Percentiles rank a stretch among this genome's conserved stretches.
phyloP scores from a whole-genome alignment of 2,797 vertebrate species.

The Syngnathus acus region DNA sequence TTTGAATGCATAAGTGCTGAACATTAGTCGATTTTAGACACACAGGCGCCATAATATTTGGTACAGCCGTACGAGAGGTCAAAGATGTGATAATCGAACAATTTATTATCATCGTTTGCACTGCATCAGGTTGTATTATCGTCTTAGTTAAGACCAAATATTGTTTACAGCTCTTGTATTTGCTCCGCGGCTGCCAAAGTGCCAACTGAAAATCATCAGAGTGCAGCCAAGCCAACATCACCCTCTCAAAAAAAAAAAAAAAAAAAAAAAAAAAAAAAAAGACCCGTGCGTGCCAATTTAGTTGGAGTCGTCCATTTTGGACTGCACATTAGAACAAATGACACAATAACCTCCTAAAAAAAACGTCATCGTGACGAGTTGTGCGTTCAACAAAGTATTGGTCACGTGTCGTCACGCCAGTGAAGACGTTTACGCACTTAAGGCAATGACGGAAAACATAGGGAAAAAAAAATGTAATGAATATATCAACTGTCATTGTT shows the following conservation, averaged over 20 bases:
- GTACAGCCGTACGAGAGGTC: background rate
- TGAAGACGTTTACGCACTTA: conserved; percentile 16
- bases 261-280: background rate
- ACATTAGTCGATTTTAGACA: background rate
- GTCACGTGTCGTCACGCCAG: conserved; percentile 9
- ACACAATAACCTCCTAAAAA: conserved; percentile 8
- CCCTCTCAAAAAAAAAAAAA: background rate
- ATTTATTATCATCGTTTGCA: background rate
- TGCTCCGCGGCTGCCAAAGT: conserved; percentile 32
- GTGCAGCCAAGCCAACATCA: background rate
- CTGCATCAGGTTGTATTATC: background rate
- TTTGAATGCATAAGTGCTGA: background rate
- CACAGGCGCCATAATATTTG: background rate
- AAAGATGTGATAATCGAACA: background rate
- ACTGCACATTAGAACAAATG: conserved; percentile 42
- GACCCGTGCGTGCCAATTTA: conserved; percentile 57
- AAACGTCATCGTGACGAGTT: conserved; percentile 29
- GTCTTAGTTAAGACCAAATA: background rate
- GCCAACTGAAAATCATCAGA: conserved; percentile 45
- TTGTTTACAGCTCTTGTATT: background rate
- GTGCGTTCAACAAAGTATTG: conserved; percentile 44
- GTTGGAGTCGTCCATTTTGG: conserved; percentile 38
- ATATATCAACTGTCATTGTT: conserved; percentile 34
- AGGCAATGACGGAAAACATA: conserved; percentile 19
- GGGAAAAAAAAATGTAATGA: conserved; percentile 37